These are phyloP conservation scores for Rhyacophila brunnea DNA, from an alignment of 1,140 invertebrate genomes.

Conservation along the genomic window DNA sequence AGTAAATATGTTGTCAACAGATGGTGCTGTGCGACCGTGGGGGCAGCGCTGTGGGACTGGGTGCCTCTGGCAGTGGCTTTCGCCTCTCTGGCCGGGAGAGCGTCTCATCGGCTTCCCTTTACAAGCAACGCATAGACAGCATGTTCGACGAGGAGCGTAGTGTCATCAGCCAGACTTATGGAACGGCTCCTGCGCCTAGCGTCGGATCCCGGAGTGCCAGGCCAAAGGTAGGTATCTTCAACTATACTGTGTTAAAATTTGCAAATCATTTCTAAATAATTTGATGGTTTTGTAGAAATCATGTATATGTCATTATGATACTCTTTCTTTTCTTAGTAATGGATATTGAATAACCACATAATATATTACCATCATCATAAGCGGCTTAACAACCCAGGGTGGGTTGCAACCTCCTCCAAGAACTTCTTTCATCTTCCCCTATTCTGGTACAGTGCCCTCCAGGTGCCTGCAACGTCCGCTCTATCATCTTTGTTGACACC, in stretches of 20 bases:
- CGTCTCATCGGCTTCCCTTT: conserved; percentile 64
- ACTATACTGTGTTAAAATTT: too few species aligned
- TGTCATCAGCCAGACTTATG: conserved; percentile 44
- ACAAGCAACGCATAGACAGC: conserved; percentile 79
- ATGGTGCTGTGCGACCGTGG: conserved; percentile 11
- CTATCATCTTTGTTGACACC: too few species aligned
- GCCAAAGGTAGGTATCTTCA: conserved; percentile 19
- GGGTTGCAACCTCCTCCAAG: too few species aligned
- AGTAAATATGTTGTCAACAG: conserved; percentile 2
- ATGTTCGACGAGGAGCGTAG: conserved; percentile 71
- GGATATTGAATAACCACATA: too few species aligned
- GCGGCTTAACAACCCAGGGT: too few species aligned
- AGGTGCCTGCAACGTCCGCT: too few species aligned
- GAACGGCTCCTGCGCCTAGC: conserved; percentile 17
- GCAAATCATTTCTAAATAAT: too few species aligned
- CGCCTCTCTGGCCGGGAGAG: conserved; percentile 47
- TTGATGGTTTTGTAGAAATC: not conserved
- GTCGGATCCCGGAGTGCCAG: conserved; percentile 11
- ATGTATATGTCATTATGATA: too few species aligned
- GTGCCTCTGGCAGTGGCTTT: conserved; percentile 46
- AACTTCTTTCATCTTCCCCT: too few species aligned
- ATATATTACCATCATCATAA: too few species aligned
- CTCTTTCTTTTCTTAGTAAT: too few species aligned
- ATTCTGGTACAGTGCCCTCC: too few species aligned
- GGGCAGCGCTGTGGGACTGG: conserved; percentile 38